A percentile compares a stretch with the other conserved stretches of the same genome.
Evolutionary conservation across 1,140 invertebrate genomes (phyloP).

Genomic region (Potamilus streckersoni): DNA sequence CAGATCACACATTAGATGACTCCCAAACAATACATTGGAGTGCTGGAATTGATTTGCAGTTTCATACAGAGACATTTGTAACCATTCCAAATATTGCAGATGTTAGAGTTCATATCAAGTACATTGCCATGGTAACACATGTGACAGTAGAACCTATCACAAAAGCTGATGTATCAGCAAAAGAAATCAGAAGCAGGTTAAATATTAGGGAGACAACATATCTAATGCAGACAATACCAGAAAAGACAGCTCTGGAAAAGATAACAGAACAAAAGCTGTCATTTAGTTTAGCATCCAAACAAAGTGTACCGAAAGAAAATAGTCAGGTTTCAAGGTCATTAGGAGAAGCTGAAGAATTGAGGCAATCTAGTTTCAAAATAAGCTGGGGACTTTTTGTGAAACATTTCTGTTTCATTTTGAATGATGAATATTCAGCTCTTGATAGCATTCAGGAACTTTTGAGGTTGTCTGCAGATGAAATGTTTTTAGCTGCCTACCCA

Average conservation of each 20-base stretch:
- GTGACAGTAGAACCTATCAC: conserved; percentile 76
- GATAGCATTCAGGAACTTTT: conserved; percentile 48
- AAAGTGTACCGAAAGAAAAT: too few species aligned
- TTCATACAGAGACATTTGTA: conserved; percentile 71
- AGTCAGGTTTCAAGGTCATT: too few species aligned
- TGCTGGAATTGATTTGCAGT: conserved; percentile 61
- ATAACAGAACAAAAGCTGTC: background rate
- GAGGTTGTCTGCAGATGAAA: conserved; percentile 47
- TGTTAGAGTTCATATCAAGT: conserved; percentile 77
- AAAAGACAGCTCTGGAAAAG: conserved; percentile 1
- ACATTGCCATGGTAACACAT: conserved; percentile 71
- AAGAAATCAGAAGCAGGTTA: conserved; percentile 77
- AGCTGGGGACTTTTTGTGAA: conserved; percentile 27
- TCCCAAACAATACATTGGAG: conserved; percentile 63
- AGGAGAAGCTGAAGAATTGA: too few species aligned
- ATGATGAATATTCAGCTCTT: conserved; percentile 45
- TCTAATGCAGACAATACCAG: background rate
- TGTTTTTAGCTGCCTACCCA: conserved; percentile 50
- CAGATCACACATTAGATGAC: conserved; percentile 25
- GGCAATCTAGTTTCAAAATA: too few species aligned
- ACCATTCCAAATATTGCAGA: conserved; percentile 77
- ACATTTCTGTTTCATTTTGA: conserved; percentile 46
- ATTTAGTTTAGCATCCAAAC: too few species aligned
- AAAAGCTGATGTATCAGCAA: conserved; percentile 77
- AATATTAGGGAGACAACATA: conserved; percentile 38